Conservation (phyloP, 1,140 invertebrate genomes). For the Drosophila gunungcola region DNA sequence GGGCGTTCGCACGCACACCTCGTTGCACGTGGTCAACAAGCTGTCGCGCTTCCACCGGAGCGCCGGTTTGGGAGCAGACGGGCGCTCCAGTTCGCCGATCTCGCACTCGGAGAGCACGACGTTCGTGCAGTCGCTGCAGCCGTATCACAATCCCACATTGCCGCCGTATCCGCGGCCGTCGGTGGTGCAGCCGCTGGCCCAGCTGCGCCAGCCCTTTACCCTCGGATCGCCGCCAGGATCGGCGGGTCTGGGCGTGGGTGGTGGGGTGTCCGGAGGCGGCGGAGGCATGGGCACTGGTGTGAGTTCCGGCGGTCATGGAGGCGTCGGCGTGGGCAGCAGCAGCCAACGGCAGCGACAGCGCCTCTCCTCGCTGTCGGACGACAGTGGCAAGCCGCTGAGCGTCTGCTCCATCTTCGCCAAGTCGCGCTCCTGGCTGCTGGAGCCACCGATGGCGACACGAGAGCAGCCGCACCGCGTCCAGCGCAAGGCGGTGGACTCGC, state of each 20-base stretch:
- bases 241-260: conserved; percentile 28
- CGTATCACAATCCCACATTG: conserved; percentile 94
- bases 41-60: conserved; percentile 97
- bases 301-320: conserved; percentile 9
- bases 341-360: conserved; percentile 86
- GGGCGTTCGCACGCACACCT: conserved; percentile 96
- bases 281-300: conserved; percentile 11
- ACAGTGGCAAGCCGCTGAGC: conserved; percentile 88
- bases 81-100: conserved; percentile 91
- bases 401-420: conserved; percentile 92
- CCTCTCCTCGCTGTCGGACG: conserved; percentile 88
- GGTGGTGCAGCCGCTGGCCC: conserved; percentile 91
- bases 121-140: conserved; percentile 86
- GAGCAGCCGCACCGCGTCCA: conserved; percentile 83
- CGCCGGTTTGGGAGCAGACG: conserved; percentile 93
- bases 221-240: conserved; percentile 84
- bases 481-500: conserved; percentile 90
- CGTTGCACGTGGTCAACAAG: conserved; percentile 96
- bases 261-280: conserved; percentile 7
- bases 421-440: conserved; percentile 90
- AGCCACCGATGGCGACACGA: conserved; percentile 86
- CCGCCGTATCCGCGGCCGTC: conserved; percentile 95
- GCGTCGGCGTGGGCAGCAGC: conserved; percentile 29
- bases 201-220: conserved; percentile 91
- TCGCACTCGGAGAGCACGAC: conserved; percentile 86